Percentiles rank a stretch among this genome's conserved stretches.
phyloP scores from a whole-genome alignment of 2,888 invertebrate genomes.

The Cosmorhoe ocellata region DNA sequence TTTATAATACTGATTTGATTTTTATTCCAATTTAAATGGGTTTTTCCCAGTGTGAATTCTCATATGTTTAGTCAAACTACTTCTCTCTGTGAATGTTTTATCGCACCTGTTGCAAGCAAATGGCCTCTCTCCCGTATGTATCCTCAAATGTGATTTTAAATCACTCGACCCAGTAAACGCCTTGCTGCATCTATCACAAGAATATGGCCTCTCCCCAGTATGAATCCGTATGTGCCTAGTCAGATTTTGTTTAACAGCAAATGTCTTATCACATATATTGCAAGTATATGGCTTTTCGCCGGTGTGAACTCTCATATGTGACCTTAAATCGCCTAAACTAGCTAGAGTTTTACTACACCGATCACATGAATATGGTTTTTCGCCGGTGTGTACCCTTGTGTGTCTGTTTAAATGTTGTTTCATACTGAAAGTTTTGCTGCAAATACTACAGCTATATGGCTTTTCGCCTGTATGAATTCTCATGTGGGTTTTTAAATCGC shows the following conservation, averaged over 20 bases:
- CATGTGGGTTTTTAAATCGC: constrained; percentile 5
- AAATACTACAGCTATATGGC: not conserved
- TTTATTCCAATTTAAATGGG: constrained; percentile 4
- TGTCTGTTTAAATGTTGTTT: constrained; percentile 9
- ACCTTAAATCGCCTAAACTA: constrained; percentile 6
- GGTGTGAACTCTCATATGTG: constrained; percentile 3
- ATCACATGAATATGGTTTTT: constrained; percentile 12
- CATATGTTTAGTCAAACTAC: constrained; percentile 13
- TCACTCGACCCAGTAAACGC: constrained; percentile 3
- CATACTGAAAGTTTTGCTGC: constrained; percentile 6
- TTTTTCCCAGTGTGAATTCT: constrained; percentile 7
- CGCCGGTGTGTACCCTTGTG: constrained; percentile 9
- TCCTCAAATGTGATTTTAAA: constrained; percentile 7
- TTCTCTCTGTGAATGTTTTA: constrained; percentile 1
- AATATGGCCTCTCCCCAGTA: not conserved
- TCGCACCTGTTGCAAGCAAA: constrained; percentile 3
- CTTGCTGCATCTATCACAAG: constrained; percentile 8
- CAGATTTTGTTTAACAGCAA: constrained; percentile 7
- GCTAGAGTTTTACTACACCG: constrained; percentile 8
- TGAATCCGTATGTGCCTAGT: constrained; percentile 5
- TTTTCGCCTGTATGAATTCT: constrained; percentile 5
- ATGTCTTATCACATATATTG: constrained; percentile 4
- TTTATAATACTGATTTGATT: too few species aligned
- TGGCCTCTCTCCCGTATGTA: constrained; percentile 2
- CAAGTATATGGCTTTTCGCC: constrained; percentile 2